A percentile compares a stretch with the other conserved stretches of the same genome.
phyloP scores from a whole-genome alignment of 2,888 invertebrate species.

The Linnaemya vulpina region DNA sequence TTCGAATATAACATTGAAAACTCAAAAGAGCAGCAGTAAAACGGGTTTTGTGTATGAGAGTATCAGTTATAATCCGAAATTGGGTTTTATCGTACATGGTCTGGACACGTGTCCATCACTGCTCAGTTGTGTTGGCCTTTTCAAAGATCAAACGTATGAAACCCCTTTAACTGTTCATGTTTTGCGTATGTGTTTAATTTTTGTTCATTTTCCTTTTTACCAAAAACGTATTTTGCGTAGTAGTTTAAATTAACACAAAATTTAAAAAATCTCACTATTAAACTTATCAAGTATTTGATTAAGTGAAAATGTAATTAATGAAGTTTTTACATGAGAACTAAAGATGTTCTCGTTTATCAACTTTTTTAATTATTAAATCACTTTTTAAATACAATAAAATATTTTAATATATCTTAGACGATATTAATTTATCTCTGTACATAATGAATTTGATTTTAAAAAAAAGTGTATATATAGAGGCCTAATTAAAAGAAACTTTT shows the following conservation, averaged over 20 bases:
- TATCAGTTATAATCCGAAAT: slow-evolving; percentile 75
- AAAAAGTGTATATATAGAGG: not conserved
- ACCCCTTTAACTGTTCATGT: slow-evolving; percentile 49
- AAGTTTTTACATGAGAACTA: slow-evolving; percentile 2
- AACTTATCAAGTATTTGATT: slow-evolving; percentile 12
- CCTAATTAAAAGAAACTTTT: too few species aligned
- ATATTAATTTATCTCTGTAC: slow-evolving; percentile 10
- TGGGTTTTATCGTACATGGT: slow-evolving; percentile 76
- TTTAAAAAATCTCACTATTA: slow-evolving; percentile 8
- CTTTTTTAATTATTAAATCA: not conserved
- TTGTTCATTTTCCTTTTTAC: slow-evolving; percentile 9
- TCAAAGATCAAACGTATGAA: slow-evolving; percentile 48
- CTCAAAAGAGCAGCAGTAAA: slow-evolving; percentile 62
- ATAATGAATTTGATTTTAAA: not conserved
- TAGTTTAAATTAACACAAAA: slow-evolving; percentile 41
- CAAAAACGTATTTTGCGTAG: slow-evolving; percentile 19
- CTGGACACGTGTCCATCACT: slow-evolving; percentile 65
- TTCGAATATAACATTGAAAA: slow-evolving; percentile 71
- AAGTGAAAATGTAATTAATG: not conserved
- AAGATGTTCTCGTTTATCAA: not conserved
- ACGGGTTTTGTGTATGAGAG: slow-evolving; percentile 59
- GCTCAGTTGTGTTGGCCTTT: slow-evolving; percentile 72
- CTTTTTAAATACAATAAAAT: not conserved
- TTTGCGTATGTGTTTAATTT: slow-evolving; percentile 66
- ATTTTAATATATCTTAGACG: not conserved